phyloP scores from a whole-genome alignment of 2,797 vertebrate genomes.

The Lagodon rhomboides region DNA sequence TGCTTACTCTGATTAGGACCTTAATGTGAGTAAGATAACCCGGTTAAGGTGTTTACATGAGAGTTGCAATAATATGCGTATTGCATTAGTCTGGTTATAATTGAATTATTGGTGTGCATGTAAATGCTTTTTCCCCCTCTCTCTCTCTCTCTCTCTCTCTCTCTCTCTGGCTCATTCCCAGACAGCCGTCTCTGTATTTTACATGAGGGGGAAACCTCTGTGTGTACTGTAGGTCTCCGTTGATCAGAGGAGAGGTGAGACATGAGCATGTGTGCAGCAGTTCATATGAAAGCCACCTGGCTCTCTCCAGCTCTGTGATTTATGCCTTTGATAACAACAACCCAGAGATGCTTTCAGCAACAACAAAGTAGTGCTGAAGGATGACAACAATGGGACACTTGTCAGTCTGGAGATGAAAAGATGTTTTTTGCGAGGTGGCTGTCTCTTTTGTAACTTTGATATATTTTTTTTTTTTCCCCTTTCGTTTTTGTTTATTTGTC shows the following conservation, averaged over 20 bases:
- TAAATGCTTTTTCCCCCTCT: slow-evolving; percentile 68
- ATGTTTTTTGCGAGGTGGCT: slow-evolving; percentile 77
- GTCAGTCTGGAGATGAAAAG: slow-evolving; percentile 87
- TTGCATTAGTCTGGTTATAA: slow-evolving; percentile 81
- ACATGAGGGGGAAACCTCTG: slow-evolving; percentile 56
- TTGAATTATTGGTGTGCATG: slow-evolving; percentile 79
- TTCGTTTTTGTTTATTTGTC: slow-evolving; percentile 73
- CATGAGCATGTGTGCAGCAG: slow-evolving; percentile 77
- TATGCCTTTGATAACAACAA: slow-evolving; percentile 83
- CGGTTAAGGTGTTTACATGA: slow-evolving; percentile 82
- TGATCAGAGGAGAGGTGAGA: slow-evolving; percentile 81
- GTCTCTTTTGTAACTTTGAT: slow-evolving; percentile 73
- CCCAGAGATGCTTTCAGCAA: slow-evolving; percentile 82
- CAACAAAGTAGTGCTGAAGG: slow-evolving; percentile 79
- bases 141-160: slow-evolving; percentile 30
- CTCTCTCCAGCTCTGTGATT: slow-evolving; percentile 80
- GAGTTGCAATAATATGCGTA: slow-evolving; percentile 81
- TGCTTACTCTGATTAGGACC: slow-evolving; percentile 75
- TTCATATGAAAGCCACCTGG: slow-evolving; percentile 85
- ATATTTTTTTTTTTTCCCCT: slow-evolving; percentile 59
- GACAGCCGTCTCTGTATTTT: slow-evolving; percentile 57
- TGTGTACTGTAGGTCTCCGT: slow-evolving; percentile 71
- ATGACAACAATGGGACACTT: slow-evolving; percentile 85
- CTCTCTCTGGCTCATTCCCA: slow-evolving; percentile 64
- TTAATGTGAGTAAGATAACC: slow-evolving; percentile 81